Base-by-base conservation (phyloP, 2,888 invertebrate species). In the Drosophila quinaria region DNA sequence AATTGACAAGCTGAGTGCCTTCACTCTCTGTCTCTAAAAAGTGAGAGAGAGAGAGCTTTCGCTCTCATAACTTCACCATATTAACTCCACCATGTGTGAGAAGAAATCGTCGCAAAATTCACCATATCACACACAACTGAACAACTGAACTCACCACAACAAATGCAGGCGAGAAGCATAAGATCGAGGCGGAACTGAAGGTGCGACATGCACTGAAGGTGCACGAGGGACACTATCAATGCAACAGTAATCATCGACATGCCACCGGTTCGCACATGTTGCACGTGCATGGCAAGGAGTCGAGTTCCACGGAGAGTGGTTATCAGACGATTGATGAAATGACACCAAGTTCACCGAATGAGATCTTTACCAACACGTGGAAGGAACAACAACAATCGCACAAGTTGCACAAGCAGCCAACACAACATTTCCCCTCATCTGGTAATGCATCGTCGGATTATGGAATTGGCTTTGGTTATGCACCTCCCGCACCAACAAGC, bases 181-280 rank as follows among this genome's bases (percentile, higher is more conserved):
- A 91, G 89, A 92, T 92, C 66, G 92, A 92, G 86, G 92, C 93
- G 54, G 91, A 91, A 63, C 80, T 93, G 29, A 91, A 87, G 56
- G 93, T 93, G 70, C 90, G 91, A 44, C 92, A 91, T 54, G 93
- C 93, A 6, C 79, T 92, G 2, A 90, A 91, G 81, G 92, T 90
- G 54, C 93, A 93, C 76, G 91, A 91, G 70, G 93, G 93, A 50
- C 89, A 87, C 61, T 93, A 93, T 81, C 91, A 92, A 83, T 93
- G 93, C 80, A 93, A 92, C 55, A 73, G 59, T 52, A 75, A 71
- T 72, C 71, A 81, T 61, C 78, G 81, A 44, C 91, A 91, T 68
- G 78, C 79, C 69, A 91, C 19, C 4, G 78, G 90, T 64, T 90
- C 89, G 41, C 91, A 92, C 67, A 84, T 84, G 85, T 75, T 93